These are phyloP conservation scores for Cyprinodon variegatus DNA, from an alignment of 2,113 vertebrate genomes.

Conservation along the genomic window DNA sequence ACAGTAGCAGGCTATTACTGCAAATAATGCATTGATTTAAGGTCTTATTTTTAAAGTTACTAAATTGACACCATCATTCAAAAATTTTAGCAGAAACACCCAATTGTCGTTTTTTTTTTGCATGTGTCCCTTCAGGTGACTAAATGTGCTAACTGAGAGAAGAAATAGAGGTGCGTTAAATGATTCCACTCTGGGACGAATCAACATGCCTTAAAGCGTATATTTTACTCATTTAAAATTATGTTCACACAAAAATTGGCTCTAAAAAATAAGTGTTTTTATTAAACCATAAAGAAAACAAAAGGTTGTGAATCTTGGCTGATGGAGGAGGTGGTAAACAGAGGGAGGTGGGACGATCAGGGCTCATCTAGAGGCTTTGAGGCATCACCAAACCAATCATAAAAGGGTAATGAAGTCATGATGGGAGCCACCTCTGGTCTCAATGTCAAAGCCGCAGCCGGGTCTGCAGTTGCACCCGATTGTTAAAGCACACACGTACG, in stretches of 20 bases:
- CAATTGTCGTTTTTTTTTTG: too few relatives aligned
- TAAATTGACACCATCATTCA: too few relatives aligned
- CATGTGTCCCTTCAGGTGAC: too few relatives aligned
- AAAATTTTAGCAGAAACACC: too few relatives aligned
- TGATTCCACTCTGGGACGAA: background rate
- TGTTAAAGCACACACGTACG: constrained; percentile 49
- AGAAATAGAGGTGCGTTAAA: constrained; percentile 1
- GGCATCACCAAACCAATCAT: constrained; percentile 1
- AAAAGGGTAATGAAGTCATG: background rate
- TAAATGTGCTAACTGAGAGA: background rate
- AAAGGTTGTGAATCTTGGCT: background rate
- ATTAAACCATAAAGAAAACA: background rate
- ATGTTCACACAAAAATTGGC: background rate
- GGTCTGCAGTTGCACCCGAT: constrained; percentile 62
- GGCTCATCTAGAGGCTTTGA: background rate
- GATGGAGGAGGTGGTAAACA: too few relatives aligned
- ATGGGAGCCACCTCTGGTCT: constrained; percentile 36
- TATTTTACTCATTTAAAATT: background rate
- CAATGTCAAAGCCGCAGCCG: constrained; percentile 60
- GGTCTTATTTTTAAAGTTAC: too few relatives aligned
- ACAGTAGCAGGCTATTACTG: too few relatives aligned
- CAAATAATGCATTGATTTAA: too few relatives aligned
- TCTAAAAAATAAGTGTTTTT: background rate
- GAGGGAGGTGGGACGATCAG: background rate
- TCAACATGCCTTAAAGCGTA: constrained; percentile 1